phyloP scores from a whole-genome alignment of 1,140 invertebrate species.

The Diabrotica undecimpunctata region DNA sequence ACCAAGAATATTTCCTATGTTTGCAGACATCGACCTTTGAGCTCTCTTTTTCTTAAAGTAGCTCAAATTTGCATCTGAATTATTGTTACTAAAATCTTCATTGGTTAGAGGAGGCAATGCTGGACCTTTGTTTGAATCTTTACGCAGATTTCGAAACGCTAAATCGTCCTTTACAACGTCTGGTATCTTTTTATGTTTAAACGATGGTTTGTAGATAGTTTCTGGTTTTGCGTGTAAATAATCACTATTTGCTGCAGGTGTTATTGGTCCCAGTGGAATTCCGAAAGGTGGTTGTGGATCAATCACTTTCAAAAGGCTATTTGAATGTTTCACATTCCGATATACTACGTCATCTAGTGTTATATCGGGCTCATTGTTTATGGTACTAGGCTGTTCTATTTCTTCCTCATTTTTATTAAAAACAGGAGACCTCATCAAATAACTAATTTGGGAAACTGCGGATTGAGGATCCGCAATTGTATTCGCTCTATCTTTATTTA shows the following conservation, averaged over 20 bases:
- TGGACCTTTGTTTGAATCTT: slow-evolving; percentile 60
- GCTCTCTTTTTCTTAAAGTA: slow-evolving; percentile 67
- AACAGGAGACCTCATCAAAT: slow-evolving; percentile 69
- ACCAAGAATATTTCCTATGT: slow-evolving; percentile 70
- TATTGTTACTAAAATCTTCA: slow-evolving; percentile 43
- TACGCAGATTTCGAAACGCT: slow-evolving; percentile 77
- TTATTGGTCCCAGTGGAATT: slow-evolving; percentile 77
- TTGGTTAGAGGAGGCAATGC: slow-evolving; percentile 45
- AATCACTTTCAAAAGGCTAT: slow-evolving; percentile 63
- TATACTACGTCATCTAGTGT: slow-evolving; percentile 80
- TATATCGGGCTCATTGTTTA: slow-evolving; percentile 77
- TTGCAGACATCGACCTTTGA: slow-evolving; percentile 74
- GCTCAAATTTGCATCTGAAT: slow-evolving; percentile 33
- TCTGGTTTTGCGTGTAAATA: slow-evolving; percentile 75
- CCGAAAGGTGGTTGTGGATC: slow-evolving; percentile 87
- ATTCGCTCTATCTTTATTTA: slow-evolving; percentile 57
- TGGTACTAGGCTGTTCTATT: slow-evolving; percentile 51
- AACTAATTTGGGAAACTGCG: slow-evolving; percentile 61
- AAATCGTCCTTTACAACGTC: slow-evolving; percentile 84
- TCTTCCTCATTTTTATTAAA: slow-evolving; percentile 50
- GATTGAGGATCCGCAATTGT: slow-evolving; percentile 55
- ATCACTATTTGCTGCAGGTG: slow-evolving; percentile 70
- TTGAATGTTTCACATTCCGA: slow-evolving; percentile 72
- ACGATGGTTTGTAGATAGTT: slow-evolving; percentile 56
- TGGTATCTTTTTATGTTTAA: slow-evolving; percentile 65